These are phyloP conservation scores for Clarias magur DNA, from an alignment of 2,113 vertebrate species.

Conservation along the genomic window DNA sequence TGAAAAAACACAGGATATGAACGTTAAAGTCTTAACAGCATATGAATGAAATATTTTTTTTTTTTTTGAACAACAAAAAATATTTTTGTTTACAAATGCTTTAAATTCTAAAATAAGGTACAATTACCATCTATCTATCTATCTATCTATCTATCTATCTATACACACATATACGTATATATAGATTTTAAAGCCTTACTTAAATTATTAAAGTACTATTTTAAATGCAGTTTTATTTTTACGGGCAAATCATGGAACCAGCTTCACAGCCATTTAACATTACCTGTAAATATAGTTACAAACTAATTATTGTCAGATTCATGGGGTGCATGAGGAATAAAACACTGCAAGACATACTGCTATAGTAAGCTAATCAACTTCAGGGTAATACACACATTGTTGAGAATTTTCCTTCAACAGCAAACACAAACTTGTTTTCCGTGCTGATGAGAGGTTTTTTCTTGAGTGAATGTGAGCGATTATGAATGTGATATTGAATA, in stretches of 20 bases:
- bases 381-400: background rate
- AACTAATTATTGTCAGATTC: background rate
- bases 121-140: background rate
- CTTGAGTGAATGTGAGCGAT: background rate
- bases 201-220: too few relatives aligned
- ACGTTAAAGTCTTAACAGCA: background rate
- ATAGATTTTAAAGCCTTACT: background rate
- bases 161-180: background rate
- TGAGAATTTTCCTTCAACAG: background rate
- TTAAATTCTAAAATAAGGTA: background rate
- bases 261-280: background rate
- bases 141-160: too few relatives aligned
- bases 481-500: background rate
- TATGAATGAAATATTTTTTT: background rate
- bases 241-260: background rate
- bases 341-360: background rate
- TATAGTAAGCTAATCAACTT: background rate
- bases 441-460: background rate
- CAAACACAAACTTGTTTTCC: background rate
- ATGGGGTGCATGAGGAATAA: background rate
- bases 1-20: background rate
- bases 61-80: background rate
- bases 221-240: background rate
- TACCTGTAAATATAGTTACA: background rate
- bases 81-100: background rate